Percentiles rank a stretch among this genome's conserved stretches.
Evolutionary conservation across 2,113 vertebrate genomes (phyloP).

Genomic region (Megaceryle maxima): DNA sequence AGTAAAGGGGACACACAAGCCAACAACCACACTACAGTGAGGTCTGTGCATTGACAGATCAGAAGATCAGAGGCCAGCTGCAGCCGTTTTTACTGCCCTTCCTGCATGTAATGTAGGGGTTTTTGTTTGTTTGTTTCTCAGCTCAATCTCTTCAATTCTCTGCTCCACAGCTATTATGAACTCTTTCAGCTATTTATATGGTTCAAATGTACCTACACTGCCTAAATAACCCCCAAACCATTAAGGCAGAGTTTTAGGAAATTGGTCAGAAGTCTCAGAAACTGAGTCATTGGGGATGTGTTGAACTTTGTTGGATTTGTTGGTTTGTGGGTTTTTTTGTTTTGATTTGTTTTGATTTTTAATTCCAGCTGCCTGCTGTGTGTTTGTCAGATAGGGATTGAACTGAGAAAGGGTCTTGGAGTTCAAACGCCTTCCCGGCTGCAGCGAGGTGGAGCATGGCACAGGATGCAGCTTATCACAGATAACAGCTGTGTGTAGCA

Average conservation of each 20-base stretch:
- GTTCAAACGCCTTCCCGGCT: conserved; percentile 38
- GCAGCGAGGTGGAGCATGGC: conserved; percentile 20
- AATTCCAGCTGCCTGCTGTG: conserved; percentile 34
- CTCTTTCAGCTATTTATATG: not conserved
- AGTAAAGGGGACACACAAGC: not conserved
- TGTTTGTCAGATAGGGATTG: conserved; percentile 35
- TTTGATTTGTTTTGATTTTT: not conserved
- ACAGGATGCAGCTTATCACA: conserved; percentile 47
- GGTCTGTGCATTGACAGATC: not conserved
- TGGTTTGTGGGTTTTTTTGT: not conserved
- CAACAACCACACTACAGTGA: not conserved
- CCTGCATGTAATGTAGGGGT: not conserved
- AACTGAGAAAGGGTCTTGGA: not conserved
- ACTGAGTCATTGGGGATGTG: conserved; percentile 17
- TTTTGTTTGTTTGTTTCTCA: not conserved
- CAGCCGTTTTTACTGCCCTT: not conserved
- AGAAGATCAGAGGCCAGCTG: not conserved
- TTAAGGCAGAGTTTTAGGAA: conserved; percentile 30
- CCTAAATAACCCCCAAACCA: not conserved
- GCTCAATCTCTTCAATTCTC: not conserved
- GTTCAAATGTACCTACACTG: not conserved
- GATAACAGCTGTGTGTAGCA: conserved; percentile 19
- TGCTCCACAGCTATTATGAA: not conserved
- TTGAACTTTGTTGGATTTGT: not conserved
- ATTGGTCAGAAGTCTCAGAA: conserved; percentile 31